Base-by-base conservation (phyloP, 2,113 vertebrate genomes). In the Grantiella picta region DNA sequence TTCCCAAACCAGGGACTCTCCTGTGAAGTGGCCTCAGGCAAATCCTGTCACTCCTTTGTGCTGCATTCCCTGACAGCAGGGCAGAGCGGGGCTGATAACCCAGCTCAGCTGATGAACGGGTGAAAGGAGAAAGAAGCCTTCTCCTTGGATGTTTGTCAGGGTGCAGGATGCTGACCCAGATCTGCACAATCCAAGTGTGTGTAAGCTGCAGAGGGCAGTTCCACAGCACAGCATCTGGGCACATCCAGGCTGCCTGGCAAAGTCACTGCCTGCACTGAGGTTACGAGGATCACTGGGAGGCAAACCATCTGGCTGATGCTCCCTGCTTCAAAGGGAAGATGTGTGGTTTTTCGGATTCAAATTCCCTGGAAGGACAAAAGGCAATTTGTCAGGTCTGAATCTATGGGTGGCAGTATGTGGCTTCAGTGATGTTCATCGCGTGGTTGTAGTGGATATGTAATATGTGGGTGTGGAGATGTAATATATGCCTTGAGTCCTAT, bases 141-240 rank as follows among this genome's bases (percentile, higher is more conserved):
- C 69, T 84, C 65, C 6, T 76, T 6, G 68, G 86, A 89, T 33
- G 7, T 84, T 82, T 94, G 91, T 92, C 91, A 95, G 82, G 71
- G 29, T 60, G 77, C 31, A 12, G 77, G 89, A 45, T 76, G 94
- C 86, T 97, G 96, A 96, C 96, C 94, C 82, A 95, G 82, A 96
- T 96, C 86, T 86, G 72, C 38, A 25, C 86, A 16, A 54, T 81
- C 90, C 20, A 52, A 77, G 45, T 77, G 75, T 36, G 7, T 94
- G 21, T 65, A 35, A 64, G 68, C 82, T 70, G 11, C 23, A 2
- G 8, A 17, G 59, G 9, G 21, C 54, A 56, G 79, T 35, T 86
- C 28, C 60, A 14, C 18, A 71, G 94, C 80, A 86, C 95, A 89
- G 89, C 79, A 63, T 69, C 82, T 80, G 11, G 10, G 75, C 60